These are phyloP conservation scores for Drosophila kuntzei DNA, from an alignment of 2,888 invertebrate species.

Conservation along the genomic window DNA sequence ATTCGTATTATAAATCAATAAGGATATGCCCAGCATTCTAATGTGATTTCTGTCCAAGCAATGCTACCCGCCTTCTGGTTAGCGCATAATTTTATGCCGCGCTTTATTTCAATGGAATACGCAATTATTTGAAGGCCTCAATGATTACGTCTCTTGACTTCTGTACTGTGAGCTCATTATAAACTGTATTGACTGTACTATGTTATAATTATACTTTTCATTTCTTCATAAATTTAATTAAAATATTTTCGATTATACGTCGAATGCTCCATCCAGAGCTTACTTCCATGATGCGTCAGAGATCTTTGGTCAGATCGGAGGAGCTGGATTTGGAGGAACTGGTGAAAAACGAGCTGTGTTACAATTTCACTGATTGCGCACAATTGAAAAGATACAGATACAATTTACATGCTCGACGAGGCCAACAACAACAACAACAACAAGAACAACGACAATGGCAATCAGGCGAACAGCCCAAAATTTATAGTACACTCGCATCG, in stretches of 20 bases:
- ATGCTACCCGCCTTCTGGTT: background rate
- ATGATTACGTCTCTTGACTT: background rate
- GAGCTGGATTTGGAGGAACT: constrained; percentile 11
- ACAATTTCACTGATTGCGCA: constrained; percentile 81
- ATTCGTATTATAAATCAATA: constrained; percentile 82
- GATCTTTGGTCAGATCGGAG: constrained; percentile 29
- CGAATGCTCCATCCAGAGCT: background rate
- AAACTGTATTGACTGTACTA: background rate
- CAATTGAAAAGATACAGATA: constrained; percentile 69
- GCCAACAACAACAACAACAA: constrained; percentile 28
- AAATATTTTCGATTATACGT: constrained; percentile 68
- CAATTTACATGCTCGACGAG: constrained; percentile 68
- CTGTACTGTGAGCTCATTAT: background rate
- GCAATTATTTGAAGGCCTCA: constrained; percentile 37
- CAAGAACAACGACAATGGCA: constrained; percentile 49
- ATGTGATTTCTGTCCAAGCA: constrained; percentile 61
- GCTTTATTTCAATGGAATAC: constrained; percentile 49
- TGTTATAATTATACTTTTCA: background rate
- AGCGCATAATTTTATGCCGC: constrained; percentile 71
- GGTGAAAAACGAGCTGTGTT: constrained; percentile 71
- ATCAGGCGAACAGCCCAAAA: constrained; percentile 65
- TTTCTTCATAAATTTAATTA: constrained; percentile 76
- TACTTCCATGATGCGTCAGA: constrained; percentile 33
- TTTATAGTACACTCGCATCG: constrained; percentile 72
- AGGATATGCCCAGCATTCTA: constrained; percentile 77